phyloP scores from a whole-genome alignment of 1,140 invertebrate species.

The Bradysia coprophila region DNA sequence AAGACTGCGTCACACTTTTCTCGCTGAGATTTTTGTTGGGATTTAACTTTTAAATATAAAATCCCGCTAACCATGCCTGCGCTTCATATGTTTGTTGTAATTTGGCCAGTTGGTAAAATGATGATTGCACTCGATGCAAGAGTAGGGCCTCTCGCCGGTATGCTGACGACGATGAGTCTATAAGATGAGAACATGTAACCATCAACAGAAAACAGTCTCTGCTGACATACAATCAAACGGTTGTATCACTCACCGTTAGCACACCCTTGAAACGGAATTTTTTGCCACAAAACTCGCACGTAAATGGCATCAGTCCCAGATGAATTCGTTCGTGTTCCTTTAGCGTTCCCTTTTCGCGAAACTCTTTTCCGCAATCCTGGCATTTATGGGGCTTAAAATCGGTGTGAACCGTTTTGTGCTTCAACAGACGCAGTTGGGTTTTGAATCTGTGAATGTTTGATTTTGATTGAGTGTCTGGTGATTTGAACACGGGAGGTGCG shows the following conservation, averaged over 20 bases:
- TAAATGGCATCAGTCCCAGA: constrained; percentile 68
- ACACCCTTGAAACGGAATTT: constrained; percentile 49
- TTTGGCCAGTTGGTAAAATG: constrained; percentile 61
- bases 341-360: constrained; percentile 39
- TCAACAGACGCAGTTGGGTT: constrained; percentile 17
- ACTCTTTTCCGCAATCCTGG: constrained; percentile 49
- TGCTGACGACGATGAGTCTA: constrained; percentile 42
- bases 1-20: too few species aligned
- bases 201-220: constrained; percentile 1
- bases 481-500: too few species aligned
- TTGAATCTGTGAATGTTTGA: too few species aligned
- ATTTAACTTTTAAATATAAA: too few species aligned
- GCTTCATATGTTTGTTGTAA: constrained; percentile 59
- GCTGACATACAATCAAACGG: too few species aligned
- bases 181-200: constrained; percentile 7
- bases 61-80: constrained; percentile 35
- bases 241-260: constrained; percentile 29
- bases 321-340: constrained; percentile 48
- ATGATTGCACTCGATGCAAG: constrained; percentile 37
- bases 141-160: constrained; percentile 38
- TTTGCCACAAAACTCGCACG: constrained; percentile 51
- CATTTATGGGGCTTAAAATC: constrained; percentile 57
- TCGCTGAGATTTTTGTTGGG: too few species aligned
- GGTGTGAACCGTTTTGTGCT: constrained; percentile 41
- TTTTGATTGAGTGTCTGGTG: too few species aligned